Conservation (phyloP, 2,797 vertebrate genomes). For the Tiaroga cobitis region DNA sequence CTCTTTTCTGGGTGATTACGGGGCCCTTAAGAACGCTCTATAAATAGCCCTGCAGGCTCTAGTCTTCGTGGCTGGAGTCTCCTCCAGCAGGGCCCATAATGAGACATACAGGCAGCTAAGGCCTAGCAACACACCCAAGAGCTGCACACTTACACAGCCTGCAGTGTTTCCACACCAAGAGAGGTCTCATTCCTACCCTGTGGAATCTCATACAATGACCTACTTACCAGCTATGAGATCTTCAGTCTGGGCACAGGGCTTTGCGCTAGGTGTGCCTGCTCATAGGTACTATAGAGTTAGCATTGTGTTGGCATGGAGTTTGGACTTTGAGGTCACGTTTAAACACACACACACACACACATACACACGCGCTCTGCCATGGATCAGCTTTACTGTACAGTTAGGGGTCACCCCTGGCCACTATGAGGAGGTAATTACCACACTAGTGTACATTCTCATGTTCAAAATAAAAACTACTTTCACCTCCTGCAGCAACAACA, state of each 20-base stretch:
- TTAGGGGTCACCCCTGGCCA: conserved; percentile 53
- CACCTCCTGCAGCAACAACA: conserved; percentile 56
- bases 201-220: conserved; percentile 66
- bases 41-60: conserved; percentile 76
- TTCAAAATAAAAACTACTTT: conserved; percentile 53
- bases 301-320: conserved; percentile 40
- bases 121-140: conserved; percentile 53
- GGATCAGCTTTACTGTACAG: conserved; percentile 36
- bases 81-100: conserved; percentile 73
- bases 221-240: conserved; percentile 64
- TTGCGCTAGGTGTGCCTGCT: conserved; percentile 66
- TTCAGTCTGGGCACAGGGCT: conserved; percentile 59
- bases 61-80: conserved; percentile 75
- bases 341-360: conserved; percentile 18
- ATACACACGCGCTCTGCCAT: not conserved
- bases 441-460: conserved; percentile 51
- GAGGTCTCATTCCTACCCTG: conserved; percentile 57
- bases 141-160: conserved; percentile 33
- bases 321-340: conserved; percentile 50
- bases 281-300: conserved; percentile 32
- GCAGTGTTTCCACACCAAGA: conserved; percentile 49
- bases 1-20: conserved; percentile 70
- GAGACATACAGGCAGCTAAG: conserved; percentile 75
- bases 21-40: conserved; percentile 74
- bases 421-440: conserved; percentile 58